phyloP scores from a whole-genome alignment of 2,888 invertebrate genomes.

The Lumbricus terrestris region DNA sequence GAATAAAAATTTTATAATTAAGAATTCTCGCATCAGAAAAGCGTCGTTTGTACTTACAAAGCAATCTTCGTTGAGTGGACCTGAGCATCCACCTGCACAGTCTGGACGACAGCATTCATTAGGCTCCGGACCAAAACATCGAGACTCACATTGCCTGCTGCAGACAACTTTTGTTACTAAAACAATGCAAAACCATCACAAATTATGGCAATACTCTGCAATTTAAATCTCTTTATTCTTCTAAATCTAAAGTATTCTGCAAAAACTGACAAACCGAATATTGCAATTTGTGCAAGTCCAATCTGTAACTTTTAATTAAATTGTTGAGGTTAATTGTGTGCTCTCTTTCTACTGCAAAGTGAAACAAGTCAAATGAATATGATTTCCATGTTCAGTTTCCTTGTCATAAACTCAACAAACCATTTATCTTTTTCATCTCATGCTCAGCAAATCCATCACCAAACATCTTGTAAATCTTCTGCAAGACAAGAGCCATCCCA shows the following conservation, averaged over 20 bases:
- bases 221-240: neutral
- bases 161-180: conserved; percentile 80
- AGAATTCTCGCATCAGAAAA: neutral
- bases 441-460: too few relatives aligned
- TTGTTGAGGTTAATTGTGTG: too few relatives aligned
- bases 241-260: neutral
- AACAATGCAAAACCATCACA: conserved; percentile 56
- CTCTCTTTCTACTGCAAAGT: neutral
- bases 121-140: conserved; percentile 88
- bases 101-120: conserved; percentile 86
- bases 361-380: too few relatives aligned
- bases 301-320: too few relatives aligned
- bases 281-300: neutral
- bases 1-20: neutral
- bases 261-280: neutral
- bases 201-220: neutral
- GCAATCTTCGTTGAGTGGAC: conserved; percentile 90
- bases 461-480: too few relatives aligned
- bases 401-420: too few relatives aligned
- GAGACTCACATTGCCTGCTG: conserved; percentile 87
- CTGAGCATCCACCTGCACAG: conserved; percentile 94
- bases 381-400: too few relatives aligned
- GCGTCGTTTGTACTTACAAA: conserved; percentile 63
- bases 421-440: too few relatives aligned
- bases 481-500: too few relatives aligned